A percentile compares a stretch with the other conserved stretches of the same genome.
These are phyloP conservation scores for Capitulum mitella DNA, from an alignment of 2,888 invertebrate species.

Conservation along the genomic window DNA sequence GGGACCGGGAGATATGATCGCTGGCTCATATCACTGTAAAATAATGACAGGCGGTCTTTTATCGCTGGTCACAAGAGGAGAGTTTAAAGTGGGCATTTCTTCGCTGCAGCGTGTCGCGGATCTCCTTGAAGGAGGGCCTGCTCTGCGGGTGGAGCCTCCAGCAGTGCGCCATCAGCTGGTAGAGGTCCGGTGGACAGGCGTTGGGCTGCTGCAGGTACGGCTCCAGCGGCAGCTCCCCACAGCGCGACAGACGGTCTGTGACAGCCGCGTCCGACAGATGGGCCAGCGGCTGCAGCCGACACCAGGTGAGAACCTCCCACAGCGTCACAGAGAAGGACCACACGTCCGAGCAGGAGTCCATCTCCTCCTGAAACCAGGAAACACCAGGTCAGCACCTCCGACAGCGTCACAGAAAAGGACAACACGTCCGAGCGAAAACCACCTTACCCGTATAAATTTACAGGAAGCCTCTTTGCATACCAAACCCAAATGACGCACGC, in stretches of 20 bases:
- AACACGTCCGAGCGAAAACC: constrained; percentile 4
- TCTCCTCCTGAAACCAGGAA: neutral
- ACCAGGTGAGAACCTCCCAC: constrained; percentile 24
- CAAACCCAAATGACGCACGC: too few relatives aligned
- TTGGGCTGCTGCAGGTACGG: constrained; percentile 6
- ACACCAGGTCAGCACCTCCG: constrained; percentile 21
- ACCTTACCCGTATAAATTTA: too few relatives aligned
- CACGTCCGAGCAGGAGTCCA: neutral
- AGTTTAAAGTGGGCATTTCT: neutral
- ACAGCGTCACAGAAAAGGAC: constrained; percentile 17
- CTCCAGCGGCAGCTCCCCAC: neutral
- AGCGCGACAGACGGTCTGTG: neutral
- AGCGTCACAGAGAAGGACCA: constrained; percentile 20
- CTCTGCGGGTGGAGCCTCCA: neutral
- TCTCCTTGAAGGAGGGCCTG: neutral
- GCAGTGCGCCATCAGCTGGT: constrained; percentile 17
- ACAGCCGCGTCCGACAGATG: constrained; percentile 7
- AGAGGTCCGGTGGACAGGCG: neutral
- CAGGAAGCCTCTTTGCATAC: too few relatives aligned
- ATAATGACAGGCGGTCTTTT: too few relatives aligned
- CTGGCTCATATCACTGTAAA: too few relatives aligned
- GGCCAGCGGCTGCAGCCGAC: constrained; percentile 21
- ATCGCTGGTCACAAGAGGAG: too few relatives aligned
- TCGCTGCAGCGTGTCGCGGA: neutral
- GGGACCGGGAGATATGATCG: too few relatives aligned